Evolutionary conservation across 2,113 vertebrate genomes (phyloP), one percentile per base, ranked within the genome.

Genomic region (Podarcis raffonei): DNA sequence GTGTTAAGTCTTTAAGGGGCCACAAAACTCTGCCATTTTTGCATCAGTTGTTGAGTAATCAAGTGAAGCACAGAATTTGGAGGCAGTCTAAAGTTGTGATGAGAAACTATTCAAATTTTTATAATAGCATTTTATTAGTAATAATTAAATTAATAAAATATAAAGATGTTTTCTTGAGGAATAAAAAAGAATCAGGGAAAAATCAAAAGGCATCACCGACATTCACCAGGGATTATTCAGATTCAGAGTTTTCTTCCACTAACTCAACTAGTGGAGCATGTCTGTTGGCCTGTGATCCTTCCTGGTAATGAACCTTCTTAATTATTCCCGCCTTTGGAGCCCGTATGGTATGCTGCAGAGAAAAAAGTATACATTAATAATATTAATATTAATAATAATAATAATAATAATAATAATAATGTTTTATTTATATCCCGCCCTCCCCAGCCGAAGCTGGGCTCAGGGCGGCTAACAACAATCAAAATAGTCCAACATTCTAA

Each of bases 201-300:
- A 32, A 53, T 25, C 72, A 27, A 83, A 66, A 83, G 11, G 62
- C 72, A 48, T 81, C 82, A 91, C 83, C 85, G 92, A 39, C 30
- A 83, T 35, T 91, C 71, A 39, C 84, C 39, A 81, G 85, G 82
- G 78, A 93, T 95, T 90, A 96, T 69, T 96, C 88, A 39, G 90
- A 85, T 69, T 94, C 85, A 0, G 86, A 78, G 69, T 94, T 97
- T 87, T 99, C 98, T 84, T 98, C 98, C 92, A 97, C 57, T 48
- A 99, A 97, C 82, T 99, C 97, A 0, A 99, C 97, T 0, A 99
- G 93, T 0, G 97, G 87, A 35, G 98, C 96, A 0, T 99, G 98
- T 48, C 99, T 97, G 59, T 93, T 97, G 83, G 97, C 99, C 95
- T 99, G 99, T 20, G 98, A 96, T 59, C 99, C 99, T 95, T 99